phyloP scores from a whole-genome alignment of 2,797 vertebrate genomes.

The Enteromius mattozi region DNA sequence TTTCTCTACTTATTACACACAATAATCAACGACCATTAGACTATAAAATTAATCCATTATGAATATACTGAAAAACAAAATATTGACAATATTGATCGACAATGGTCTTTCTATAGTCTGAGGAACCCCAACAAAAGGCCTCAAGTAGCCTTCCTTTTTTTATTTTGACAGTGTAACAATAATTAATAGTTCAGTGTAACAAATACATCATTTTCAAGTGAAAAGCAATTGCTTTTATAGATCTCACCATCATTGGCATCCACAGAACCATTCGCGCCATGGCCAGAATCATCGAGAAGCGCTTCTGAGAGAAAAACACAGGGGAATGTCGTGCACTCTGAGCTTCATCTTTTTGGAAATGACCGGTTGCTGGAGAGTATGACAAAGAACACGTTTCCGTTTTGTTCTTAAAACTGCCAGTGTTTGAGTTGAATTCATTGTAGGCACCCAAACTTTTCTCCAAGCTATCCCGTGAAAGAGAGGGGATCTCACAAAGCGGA shows the following conservation, averaged over 20 bases:
- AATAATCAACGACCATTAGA: slow-evolving; percentile 2
- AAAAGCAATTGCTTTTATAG: neutral
- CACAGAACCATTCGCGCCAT: slow-evolving; percentile 88
- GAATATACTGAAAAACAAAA: neutral
- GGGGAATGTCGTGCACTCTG: slow-evolving; percentile 69
- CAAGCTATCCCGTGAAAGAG: slow-evolving; percentile 78
- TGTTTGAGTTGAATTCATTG: slow-evolving; percentile 72
- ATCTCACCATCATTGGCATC: slow-evolving; percentile 98
- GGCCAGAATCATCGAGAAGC: slow-evolving; percentile 93
- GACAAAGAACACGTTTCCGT: slow-evolving; percentile 60
- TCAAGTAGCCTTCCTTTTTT: neutral
- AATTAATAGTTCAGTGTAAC: neutral
- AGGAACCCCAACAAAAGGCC: neutral
- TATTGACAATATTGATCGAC: neutral
- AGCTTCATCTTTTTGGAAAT: slow-evolving; percentile 55
- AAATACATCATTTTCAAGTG: neutral
- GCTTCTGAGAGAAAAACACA: slow-evolving; percentile 88
- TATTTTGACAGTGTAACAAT: neutral
- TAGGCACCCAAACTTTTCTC: slow-evolving; percentile 74
- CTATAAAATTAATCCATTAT: neutral
- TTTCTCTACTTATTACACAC: neutral
- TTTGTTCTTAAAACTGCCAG: slow-evolving; percentile 64
- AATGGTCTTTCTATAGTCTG: neutral
- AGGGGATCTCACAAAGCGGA: slow-evolving; percentile 70
- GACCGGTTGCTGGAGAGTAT: slow-evolving; percentile 59